Evolutionary conservation across 2,113 vertebrate species (phyloP), one percentile per base, ranked within the genome.

Genomic region (Odocoileus hemionus): DNA sequence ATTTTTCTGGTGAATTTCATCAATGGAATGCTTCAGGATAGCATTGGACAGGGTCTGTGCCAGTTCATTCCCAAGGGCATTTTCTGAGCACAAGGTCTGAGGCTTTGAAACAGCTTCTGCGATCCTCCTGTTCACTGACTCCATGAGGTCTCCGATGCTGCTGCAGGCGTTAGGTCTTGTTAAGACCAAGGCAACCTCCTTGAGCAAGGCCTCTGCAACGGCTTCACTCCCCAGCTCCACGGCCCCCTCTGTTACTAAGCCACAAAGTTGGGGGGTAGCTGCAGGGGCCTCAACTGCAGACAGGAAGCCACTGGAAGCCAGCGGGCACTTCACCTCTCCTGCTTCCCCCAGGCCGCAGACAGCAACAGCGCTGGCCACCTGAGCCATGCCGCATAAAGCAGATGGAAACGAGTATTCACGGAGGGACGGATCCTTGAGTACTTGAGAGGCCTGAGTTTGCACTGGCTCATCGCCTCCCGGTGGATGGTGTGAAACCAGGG

Each of bases 361-460:
- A 11, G 99, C 99, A 11, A 99, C 98, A 0, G 99, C 99, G 67
- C 99, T 99, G 2, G 99, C 99, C 60, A 99, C 99, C 96, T 99
- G 99, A 86, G 99, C 99, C 99, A 99, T 99, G 84, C 99, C 99
- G 96, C 99, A 99, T 87, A 99, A 97, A 0, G 99, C 99, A 64
- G 99, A 99, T 7, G 99, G 99, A 93, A 99, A 99, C 0, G 99
- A 99, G 94, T 99, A 99, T 78, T 99, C 99, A 0, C 55, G 94
- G 92, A 91, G 78, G 83, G 96, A n/a, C 19, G 36, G 33, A 16
- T 98, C 86, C 0, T 80, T 89, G 16, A 96, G 97, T 8, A 85
- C 97, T 80, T 94, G 96, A 43, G 98, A 94, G 26, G 97, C 76
- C 33, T 97, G 89, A 17, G 47, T 3, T 13, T 98, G 98, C 16